Evolutionary conservation across 2,888 invertebrate genomes (phyloP).

Genomic region (Eupeodes latifasciatus): DNA sequence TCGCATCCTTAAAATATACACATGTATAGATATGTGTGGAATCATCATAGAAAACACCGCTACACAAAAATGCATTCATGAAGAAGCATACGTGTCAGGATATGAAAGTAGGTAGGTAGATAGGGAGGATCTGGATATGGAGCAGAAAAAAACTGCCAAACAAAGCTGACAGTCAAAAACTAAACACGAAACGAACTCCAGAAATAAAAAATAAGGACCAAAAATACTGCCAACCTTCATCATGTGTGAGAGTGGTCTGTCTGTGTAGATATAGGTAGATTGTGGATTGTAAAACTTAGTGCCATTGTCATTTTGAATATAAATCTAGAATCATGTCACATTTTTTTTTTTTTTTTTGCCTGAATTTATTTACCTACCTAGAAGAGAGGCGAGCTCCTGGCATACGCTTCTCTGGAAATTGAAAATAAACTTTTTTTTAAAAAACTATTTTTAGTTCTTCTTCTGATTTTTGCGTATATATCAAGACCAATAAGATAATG

Average conservation of each 20-base stretch:
- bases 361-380: constrained; percentile 20
- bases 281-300: constrained; percentile 15
- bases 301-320: constrained; percentile 56
- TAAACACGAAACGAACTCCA: neutral
- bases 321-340: constrained; percentile 61
- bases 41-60: constrained; percentile 25
- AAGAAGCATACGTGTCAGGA: constrained; percentile 43
- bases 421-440: constrained; percentile 12
- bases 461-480: neutral
- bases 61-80: constrained; percentile 22
- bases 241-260: neutral
- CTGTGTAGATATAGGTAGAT: constrained; percentile 11
- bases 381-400: neutral
- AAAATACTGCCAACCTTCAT: constrained; percentile 26
- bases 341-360: constrained; percentile 29
- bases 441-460: neutral
- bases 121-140: neutral
- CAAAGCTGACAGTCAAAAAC: constrained; percentile 14
- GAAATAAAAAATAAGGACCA: neutral
- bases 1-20: neutral
- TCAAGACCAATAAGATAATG: constrained; percentile 39
- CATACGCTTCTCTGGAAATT: constrained; percentile 40
- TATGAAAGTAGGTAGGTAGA: constrained; percentile 15
- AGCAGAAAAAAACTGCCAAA: constrained; percentile 32
- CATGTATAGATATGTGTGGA: neutral